These are phyloP conservation scores for Acanthiza pusilla DNA, from an alignment of 2,797 vertebrate species.

Conservation along the genomic window DNA sequence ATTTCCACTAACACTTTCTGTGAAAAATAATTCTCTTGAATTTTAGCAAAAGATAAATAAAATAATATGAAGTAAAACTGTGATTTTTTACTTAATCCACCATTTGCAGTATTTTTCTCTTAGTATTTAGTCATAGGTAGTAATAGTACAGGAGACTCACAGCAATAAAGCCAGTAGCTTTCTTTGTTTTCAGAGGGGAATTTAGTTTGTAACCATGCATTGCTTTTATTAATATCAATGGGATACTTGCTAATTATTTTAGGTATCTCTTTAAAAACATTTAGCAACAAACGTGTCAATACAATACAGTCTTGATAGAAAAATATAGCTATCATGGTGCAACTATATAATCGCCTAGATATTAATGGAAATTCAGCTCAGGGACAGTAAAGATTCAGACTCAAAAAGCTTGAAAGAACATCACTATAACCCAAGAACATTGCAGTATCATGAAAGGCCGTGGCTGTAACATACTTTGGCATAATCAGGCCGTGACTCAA, in stretches of 20 bases:
- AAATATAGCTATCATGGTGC: background rate
- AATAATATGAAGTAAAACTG: background rate
- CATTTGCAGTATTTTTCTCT: background rate
- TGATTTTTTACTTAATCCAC: background rate
- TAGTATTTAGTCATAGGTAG: background rate
- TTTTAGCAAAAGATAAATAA: constrained; percentile 5
- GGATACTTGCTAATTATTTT: background rate
- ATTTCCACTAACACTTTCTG: background rate
- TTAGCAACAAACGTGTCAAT: background rate
- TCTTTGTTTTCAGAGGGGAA: background rate
- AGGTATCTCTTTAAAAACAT: background rate
- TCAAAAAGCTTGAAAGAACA: background rate
- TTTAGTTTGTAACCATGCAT: background rate
- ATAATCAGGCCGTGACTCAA: background rate
- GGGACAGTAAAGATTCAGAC: background rate
- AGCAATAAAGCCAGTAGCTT: constrained; percentile 4
- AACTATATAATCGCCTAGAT: background rate
- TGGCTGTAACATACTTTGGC: background rate
- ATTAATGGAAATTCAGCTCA: background rate
- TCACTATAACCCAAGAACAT: background rate
- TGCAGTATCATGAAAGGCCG: background rate
- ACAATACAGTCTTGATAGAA: background rate
- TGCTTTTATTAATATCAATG: background rate
- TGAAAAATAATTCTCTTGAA: background rate
- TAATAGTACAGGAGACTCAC: background rate